phyloP scores from a whole-genome alignment of 92 coral and sea anemone genomes.

The Epizoanthus illoricatus region DNA sequence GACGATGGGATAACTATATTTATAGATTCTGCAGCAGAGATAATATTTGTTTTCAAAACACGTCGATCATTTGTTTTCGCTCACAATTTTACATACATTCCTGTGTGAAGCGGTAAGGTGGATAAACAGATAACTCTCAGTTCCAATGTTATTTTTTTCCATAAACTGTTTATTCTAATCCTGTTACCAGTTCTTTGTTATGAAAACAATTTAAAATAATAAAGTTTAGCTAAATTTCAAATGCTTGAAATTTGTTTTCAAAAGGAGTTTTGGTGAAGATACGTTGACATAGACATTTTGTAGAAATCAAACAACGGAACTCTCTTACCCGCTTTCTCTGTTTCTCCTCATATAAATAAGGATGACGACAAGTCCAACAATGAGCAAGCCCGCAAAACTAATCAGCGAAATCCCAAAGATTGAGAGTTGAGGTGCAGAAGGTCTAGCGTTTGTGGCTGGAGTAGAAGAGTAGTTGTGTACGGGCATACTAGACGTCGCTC shows the following conservation, averaged over 20 bases:
- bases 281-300: neutral
- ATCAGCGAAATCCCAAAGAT: slow-evolving; percentile 28
- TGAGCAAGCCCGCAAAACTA: slow-evolving; percentile 18
- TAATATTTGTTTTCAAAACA: slow-evolving; percentile 23
- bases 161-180: neutral
- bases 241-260: neutral
- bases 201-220: neutral
- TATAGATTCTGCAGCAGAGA: slow-evolving; percentile 5
- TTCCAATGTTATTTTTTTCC: neutral
- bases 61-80: neutral
- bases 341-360: slow-evolving; percentile 35
- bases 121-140: neutral
- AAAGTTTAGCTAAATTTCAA: neutral
- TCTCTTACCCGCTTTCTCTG: slow-evolving; percentile 32
- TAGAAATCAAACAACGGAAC: slow-evolving; percentile 8
- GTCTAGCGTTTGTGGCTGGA: neutral
- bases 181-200: neutral
- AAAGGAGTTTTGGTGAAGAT: neutral
- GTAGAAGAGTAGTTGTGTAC: slow-evolving; percentile 11
- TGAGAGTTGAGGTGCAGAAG: slow-evolving; percentile 1
- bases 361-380: slow-evolving; percentile 6
- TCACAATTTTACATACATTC: slow-evolving; percentile 30
- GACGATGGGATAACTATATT: neutral
- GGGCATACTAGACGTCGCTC: slow-evolving; percentile 1
- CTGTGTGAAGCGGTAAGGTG: slow-evolving; percentile 22